Conservation (phyloP, 2,888 invertebrate genomes). For the Drosophila incognita region DNA sequence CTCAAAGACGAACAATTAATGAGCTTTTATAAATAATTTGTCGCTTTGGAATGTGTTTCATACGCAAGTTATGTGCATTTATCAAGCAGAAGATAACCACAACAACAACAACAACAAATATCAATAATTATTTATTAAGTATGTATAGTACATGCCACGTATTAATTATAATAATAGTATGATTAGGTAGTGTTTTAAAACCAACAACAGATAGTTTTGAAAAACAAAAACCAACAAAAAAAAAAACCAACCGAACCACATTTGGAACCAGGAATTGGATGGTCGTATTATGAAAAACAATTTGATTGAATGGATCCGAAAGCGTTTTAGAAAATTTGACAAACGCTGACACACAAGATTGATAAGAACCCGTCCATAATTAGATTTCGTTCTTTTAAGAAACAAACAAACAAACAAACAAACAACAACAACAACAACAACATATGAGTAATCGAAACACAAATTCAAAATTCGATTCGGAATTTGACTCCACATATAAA, state of each 20-base stretch:
- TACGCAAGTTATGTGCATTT: slow-evolving; percentile 76
- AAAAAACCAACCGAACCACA: slow-evolving; percentile 32
- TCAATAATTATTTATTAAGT: slow-evolving; percentile 44
- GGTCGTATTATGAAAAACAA: slow-evolving; percentile 8
- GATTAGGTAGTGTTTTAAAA: slow-evolving; percentile 42
- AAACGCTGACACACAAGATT: slow-evolving; percentile 79
- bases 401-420: slow-evolving; percentile 16
- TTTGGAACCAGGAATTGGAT: slow-evolving; percentile 13
- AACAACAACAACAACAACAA: slow-evolving; percentile 11
- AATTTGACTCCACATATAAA: slow-evolving; percentile 8
- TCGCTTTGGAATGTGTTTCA: slow-evolving; percentile 80
- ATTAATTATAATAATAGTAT: slow-evolving; percentile 13
- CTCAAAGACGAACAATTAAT: slow-evolving; percentile 67
- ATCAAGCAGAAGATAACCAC: slow-evolving; percentile 31
- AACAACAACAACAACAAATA: slow-evolving; percentile 28
- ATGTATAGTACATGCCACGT: slow-evolving; percentile 23
- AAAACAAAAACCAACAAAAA: background rate
- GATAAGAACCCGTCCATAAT: slow-evolving; percentile 83
- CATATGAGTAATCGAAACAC: slow-evolving; percentile 18
- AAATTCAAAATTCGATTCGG: slow-evolving; percentile 6
- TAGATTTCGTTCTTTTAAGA: slow-evolving; percentile 70
- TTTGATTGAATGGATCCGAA: slow-evolving; percentile 42
- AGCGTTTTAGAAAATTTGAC: slow-evolving; percentile 39
- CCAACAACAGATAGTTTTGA: slow-evolving; percentile 8
- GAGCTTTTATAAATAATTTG: slow-evolving; percentile 78